Evolutionary conservation across 2,113 vertebrate species (phyloP), one percentile per base, ranked within the genome.

Genomic region (Neodon shergylaensis): DNA sequence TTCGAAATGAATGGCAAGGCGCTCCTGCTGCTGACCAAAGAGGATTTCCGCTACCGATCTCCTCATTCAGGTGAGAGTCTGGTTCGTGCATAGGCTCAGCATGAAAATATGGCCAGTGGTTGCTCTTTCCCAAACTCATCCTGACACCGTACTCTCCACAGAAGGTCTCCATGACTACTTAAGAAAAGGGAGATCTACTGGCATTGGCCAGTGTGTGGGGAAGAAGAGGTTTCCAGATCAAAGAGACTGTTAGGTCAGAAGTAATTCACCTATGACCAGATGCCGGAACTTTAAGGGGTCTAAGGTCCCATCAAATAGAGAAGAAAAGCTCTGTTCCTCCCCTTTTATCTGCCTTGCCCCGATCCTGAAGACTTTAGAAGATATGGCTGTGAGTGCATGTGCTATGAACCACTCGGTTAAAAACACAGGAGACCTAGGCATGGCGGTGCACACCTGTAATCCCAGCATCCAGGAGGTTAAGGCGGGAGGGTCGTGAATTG

Each of bases 1-100:
- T 99, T 99, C 91, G 99, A 99, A 98, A 99, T 99, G 99, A 99
- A 99, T 0, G 99, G 99, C 95, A 99, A 99, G 97, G 99, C 99
- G 36, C 98, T 99, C 96, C 98, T 99, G 97, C 99, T 99, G 88
- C 99, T 99, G 97, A 99, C 99, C 98, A 99, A 99, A 99, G 99
- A 99, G 98, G 99, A 99, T 98, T 99, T 99, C 97, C 99, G 99
- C 98, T 99, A 99, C 97, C 98, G 99, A 90, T 99, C 99, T 81
- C 99, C 99, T 74, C 99, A 99, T 98, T 99, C 99, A 90, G 99
- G 99, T 99, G 98, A 99, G 98, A 98, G 68, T 14, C 58, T n/a
- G 36, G 8, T 86, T 19, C 44, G 7, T 44, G 78, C 63, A 0
- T 7, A 1, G 42, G 36, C 72, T 73, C 76, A 22, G n/a, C 49